Evolutionary conservation across 2,888 invertebrate species (phyloP), one percentile per base, ranked within the genome.

Genomic region (Cantharis lateralis): DNA sequence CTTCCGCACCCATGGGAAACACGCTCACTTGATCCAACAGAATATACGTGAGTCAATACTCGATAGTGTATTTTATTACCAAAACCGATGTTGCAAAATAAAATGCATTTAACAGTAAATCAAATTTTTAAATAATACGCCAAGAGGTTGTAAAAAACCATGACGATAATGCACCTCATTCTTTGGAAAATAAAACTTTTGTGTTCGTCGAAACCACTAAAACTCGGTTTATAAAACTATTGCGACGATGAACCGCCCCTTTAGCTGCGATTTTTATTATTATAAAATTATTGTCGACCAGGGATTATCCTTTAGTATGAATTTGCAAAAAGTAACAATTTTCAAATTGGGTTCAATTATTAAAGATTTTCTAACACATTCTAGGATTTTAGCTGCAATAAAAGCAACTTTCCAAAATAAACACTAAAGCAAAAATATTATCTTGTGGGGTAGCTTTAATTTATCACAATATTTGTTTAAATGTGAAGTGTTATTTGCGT

Each of bases 1-100:
- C 79, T 77, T 80, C 63, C 63, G 71, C 64, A 72, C 82, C 81
- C 80, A 71, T 64, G 80, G 81, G 81, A 82, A 82, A 82, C 81
- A 81, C 82, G 80, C 81, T 81, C 79, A 76, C 80, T 78, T 81
- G 82, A 82, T 82, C 82, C 80, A 82, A 82, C 82, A 82, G 79
- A 80, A 79, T 77, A 64, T 79, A 81, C 82, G 80, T 80, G 82
- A 81, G 82, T 82, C 82, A 82, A 80, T 81, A 81, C 71, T 62
- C 72, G 77, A 79, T 20, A 66, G n/a, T 66, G 64, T 66, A 66
- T 66, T 66, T 66, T 66, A 66, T 66, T 66, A 66, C 64, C n/a
- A n/a, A 48, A 48, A 48, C 13, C 48, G n/a, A 48, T 48, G 48
- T 48, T 48, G n/a, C n/a, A 48, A 48, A 48, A 48, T 48, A 48